Percentiles rank a stretch among this genome's conserved stretches.
phyloP scores from a whole-genome alignment of 2,113 vertebrate species.

The Sterrhoptilus dennistouni region DNA sequence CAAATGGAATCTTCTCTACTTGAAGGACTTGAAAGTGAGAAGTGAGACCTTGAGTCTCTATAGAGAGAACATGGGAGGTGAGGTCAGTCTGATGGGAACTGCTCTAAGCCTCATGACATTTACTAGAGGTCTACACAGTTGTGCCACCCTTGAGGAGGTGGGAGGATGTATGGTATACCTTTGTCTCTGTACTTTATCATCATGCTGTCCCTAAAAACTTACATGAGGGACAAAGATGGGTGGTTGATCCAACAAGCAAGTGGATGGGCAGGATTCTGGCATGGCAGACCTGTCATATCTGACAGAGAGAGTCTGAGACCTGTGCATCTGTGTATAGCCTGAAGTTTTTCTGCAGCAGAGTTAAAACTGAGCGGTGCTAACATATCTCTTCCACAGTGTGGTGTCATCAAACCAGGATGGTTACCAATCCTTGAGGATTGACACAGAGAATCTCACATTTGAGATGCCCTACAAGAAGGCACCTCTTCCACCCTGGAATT shows the following conservation, averaged over 20 bases:
- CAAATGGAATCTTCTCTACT: background rate
- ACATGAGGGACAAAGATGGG: background rate
- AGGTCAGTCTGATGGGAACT: background rate
- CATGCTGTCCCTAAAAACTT: background rate
- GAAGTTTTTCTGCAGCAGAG: background rate
- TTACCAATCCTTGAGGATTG: background rate
- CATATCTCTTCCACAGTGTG: rapidly evolving
- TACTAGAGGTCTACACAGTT: background rate
- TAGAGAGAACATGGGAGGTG: rapidly evolving
- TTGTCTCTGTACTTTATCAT: background rate
- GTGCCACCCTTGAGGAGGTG: background rate
- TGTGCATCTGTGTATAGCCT: background rate
- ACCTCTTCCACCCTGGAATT: background rate
- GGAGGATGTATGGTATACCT: background rate
- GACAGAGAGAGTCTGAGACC: background rate
- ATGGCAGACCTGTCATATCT: background rate
- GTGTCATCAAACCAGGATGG: background rate
- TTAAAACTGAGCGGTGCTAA: background rate
- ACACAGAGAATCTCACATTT: background rate
- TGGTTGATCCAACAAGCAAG: background rate
- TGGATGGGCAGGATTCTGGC: background rate
- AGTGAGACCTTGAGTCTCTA: background rate
- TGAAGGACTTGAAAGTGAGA: background rate
- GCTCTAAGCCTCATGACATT: background rate
- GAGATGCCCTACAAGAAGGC: background rate